A percentile compares a stretch with the other conserved stretches of the same genome.
These are phyloP conservation scores for Oncorhynchus nerka DNA, from an alignment of 2,113 vertebrate genomes.

Conservation along the genomic window DNA sequence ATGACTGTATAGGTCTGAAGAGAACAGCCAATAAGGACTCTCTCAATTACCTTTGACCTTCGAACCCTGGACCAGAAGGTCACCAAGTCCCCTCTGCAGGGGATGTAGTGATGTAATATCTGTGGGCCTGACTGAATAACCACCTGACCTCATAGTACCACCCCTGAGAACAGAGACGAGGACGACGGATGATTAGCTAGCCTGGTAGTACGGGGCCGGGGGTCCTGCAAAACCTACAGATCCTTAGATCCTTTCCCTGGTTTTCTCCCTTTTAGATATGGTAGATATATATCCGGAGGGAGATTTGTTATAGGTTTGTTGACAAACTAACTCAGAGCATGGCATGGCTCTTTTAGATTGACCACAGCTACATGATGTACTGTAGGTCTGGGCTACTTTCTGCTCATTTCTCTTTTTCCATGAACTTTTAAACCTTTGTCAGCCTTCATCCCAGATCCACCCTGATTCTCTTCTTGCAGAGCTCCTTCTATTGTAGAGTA, in stretches of 20 bases:
- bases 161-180: slow-evolving; percentile 48
- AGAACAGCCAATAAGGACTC: background rate
- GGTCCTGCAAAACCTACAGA: slow-evolving; percentile 28
- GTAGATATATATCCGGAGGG: background rate
- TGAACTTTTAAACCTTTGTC: slow-evolving; percentile 56
- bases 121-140: slow-evolving; percentile 61
- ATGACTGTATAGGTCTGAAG: slow-evolving; percentile 57
- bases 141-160: slow-evolving; percentile 65
- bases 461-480: slow-evolving; percentile 48
- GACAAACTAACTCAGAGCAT: slow-evolving; percentile 20
- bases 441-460: slow-evolving; percentile 51
- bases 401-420: slow-evolving; percentile 47
- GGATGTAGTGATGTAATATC: slow-evolving; percentile 35
- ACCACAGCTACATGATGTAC: slow-evolving; percentile 14
- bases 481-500: slow-evolving; percentile 60
- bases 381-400: slow-evolving; percentile 48
- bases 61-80: slow-evolving; percentile 13
- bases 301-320: background rate
- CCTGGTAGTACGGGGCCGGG: background rate
- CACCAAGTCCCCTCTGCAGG: slow-evolving; percentile 17
- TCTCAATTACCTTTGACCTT: slow-evolving; percentile 24
- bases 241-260: background rate
- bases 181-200: slow-evolving; percentile 22
- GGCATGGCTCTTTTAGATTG: slow-evolving; percentile 33
- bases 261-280: background rate